phyloP scores from a whole-genome alignment of 2,113 vertebrate species.

The Sorex araneus region DNA sequence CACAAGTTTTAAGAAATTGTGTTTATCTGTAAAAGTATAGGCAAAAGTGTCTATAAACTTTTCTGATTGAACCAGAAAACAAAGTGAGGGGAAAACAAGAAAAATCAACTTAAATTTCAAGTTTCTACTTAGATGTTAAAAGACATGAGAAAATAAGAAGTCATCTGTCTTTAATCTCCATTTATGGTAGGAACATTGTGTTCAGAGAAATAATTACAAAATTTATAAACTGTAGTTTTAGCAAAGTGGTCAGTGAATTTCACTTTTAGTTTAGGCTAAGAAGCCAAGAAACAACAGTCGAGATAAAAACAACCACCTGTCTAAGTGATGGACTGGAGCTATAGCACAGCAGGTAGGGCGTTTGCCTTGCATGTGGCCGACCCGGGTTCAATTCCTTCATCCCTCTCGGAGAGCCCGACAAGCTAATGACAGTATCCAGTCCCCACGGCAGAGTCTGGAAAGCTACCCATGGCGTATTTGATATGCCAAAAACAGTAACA shows the following conservation, averaged over 20 bases:
- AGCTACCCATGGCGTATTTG: too few species aligned
- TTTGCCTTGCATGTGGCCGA: too few species aligned
- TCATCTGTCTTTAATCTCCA: conserved; percentile 19
- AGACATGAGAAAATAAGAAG: not conserved
- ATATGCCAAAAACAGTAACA: too few species aligned
- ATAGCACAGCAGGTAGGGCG: too few species aligned
- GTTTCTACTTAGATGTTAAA: conserved; percentile 34
- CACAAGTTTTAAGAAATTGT: conserved; percentile 1
- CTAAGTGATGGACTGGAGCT: too few species aligned
- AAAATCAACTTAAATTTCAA: conserved; percentile 16
- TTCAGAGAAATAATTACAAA: not conserved
- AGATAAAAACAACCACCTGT: too few species aligned
- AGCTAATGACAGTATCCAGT: too few species aligned
- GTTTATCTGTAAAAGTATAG: not conserved
- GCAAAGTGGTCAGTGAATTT: not conserved
- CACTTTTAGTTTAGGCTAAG: not conserved
- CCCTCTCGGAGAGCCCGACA: too few species aligned
- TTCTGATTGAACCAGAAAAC: conserved; percentile 14
- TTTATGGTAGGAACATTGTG: not conserved
- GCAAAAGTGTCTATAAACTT: not conserved
- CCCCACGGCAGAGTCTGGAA: too few species aligned
- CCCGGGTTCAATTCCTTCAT: too few species aligned
- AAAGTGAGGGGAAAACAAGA: not conserved
- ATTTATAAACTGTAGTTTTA: conserved; percentile 27
- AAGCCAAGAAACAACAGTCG: too few species aligned